Evolutionary conservation across 2,888 invertebrate species (phyloP).

Genomic region (Phortica okadai): DNA sequence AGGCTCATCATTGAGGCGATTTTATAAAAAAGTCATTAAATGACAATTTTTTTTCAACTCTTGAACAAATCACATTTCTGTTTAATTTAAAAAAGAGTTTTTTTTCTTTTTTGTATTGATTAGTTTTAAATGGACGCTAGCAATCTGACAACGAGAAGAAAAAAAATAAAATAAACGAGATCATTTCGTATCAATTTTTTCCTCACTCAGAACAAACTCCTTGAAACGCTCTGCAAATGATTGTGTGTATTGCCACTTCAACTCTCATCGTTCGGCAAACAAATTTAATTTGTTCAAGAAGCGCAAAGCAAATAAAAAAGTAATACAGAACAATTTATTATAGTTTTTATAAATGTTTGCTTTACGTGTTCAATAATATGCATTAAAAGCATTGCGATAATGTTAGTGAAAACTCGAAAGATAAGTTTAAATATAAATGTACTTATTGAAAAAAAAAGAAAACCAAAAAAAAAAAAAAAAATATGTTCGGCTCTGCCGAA

Average conservation of each 20-base stretch:
- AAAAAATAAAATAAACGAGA: conserved; percentile 37
- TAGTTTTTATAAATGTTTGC: conserved; percentile 37
- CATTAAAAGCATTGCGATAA: conserved; percentile 25
- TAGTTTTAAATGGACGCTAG: too few species aligned
- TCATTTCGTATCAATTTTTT: too few species aligned
- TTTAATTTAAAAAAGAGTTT: too few species aligned
- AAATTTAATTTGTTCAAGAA: not conserved
- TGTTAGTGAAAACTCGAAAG: conserved; percentile 14
- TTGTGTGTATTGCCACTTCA: not conserved
- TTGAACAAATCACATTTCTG: too few species aligned
- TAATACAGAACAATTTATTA: not conserved
- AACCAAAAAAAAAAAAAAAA: not conserved
- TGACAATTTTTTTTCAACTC: not conserved
- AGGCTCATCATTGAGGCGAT: not conserved
- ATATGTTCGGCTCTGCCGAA: too few species aligned
- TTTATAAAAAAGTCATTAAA: not conserved
- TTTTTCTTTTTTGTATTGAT: too few species aligned
- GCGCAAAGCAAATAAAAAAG: not conserved
- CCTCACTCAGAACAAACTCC: too few species aligned
- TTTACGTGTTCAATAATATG: conserved; percentile 40
- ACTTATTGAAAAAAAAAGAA: not conserved
- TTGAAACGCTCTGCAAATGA: too few species aligned
- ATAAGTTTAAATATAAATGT: not conserved
- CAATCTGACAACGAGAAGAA: too few species aligned
- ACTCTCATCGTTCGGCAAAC: not conserved